Conservation (phyloP, 1,140 invertebrate genomes). For the Venustaconcha ellipsiformis region DNA sequence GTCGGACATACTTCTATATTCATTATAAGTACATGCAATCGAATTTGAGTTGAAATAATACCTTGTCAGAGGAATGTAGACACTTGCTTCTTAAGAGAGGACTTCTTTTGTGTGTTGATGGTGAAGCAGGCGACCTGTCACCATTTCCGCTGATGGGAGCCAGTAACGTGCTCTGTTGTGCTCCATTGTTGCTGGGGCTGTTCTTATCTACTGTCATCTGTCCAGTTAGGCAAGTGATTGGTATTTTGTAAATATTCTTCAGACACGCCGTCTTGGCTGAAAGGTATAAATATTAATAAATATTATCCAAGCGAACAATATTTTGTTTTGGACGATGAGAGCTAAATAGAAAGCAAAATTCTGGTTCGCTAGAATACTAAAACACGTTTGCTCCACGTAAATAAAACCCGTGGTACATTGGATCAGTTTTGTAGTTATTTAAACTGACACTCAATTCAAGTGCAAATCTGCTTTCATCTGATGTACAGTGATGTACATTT, state of each 20-base stretch:
- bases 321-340: too few species aligned
- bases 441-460: too few species aligned
- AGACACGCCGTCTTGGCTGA: neutral
- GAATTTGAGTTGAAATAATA: too few species aligned
- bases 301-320: neutral
- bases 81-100: slow-evolving; percentile 54
- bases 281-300: neutral
- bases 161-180: slow-evolving; percentile 48
- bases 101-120: slow-evolving; percentile 26
- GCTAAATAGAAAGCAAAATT: too few species aligned
- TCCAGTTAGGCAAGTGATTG: slow-evolving; percentile 58
- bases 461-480: too few species aligned
- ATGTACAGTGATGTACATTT: too few species aligned
- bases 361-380: too few species aligned
- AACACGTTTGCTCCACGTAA: too few species aligned
- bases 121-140: slow-evolving; percentile 33
- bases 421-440: too few species aligned
- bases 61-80: neutral
- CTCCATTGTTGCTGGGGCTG: slow-evolving; percentile 11
- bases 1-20: too few species aligned
- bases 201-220: slow-evolving; percentile 49
- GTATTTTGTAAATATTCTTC: slow-evolving; percentile 56
- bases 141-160: slow-evolving; percentile 49
- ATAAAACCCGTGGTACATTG: too few species aligned
- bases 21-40: too few species aligned